These are phyloP conservation scores for Nothocercus nigrocapillus DNA, from an alignment of 2,113 vertebrate species.

Conservation along the genomic window DNA sequence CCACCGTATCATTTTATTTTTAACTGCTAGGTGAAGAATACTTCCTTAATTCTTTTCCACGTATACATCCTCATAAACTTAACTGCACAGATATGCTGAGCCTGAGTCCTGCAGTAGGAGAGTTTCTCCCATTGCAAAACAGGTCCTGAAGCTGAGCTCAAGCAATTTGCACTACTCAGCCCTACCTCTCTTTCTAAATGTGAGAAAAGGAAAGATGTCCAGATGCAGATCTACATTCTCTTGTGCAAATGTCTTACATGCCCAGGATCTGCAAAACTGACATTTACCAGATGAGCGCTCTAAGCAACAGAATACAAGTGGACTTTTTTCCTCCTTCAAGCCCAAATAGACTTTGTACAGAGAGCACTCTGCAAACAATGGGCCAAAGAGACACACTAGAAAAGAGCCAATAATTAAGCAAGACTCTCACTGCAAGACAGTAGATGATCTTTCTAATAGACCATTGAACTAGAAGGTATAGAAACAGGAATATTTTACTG, in stretches of 20 bases:
- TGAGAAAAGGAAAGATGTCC: not conserved
- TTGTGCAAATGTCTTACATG: no score
- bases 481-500: not conserved
- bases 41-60: not conserved
- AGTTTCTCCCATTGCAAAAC: not conserved
- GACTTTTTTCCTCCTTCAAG: no score
- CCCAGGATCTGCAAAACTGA: no score
- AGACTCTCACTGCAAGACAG: not conserved
- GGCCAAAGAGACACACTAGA: not conserved
- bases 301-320: no score
- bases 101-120: not conserved
- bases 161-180: not conserved
- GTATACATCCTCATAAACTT: not conserved
- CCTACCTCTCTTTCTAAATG: not conserved
- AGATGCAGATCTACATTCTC: no score
- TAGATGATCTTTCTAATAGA: not conserved
- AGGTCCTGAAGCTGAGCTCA: not conserved
- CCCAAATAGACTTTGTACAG: no score
- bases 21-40: not conserved
- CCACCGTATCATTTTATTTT: not conserved
- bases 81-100: not conserved
- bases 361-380: no score
- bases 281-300: no score
- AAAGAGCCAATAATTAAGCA: not conserved
- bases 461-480: not conserved